Evolutionary conservation across 2,797 vertebrate genomes (phyloP), one percentile per base, ranked within the genome.

Genomic region (Rhinogobio ventralis): DNA sequence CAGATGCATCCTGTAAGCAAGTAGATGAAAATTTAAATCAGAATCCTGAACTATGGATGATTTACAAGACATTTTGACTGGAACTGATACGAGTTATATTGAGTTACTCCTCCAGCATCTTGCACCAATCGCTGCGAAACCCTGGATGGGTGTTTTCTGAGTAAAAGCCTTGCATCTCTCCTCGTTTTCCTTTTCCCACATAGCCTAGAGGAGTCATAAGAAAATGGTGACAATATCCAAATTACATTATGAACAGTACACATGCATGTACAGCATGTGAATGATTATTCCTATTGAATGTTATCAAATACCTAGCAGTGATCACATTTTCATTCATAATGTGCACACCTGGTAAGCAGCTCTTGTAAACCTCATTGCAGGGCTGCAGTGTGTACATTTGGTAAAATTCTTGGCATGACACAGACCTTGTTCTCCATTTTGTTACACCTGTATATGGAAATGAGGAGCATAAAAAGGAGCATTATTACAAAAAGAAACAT

Each of bases 321-420:
- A 64, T 64, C 62, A 66, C 62, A 66, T 15, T 66, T 66, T 66
- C 28, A 66, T 66, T 13, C 13, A 28, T 66, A 66, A 66, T 66
- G 14, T 66, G 9, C 28, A 66, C 28, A 66, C 62, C 62, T 66
- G 62, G 62, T 33, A 66, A 33, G 28, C 28, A 33, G 62, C 33
- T 17, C 0, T 66, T 30, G 62, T 66, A 66, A 66, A 66, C 14
- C 2, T 33, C 28, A 66, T 66, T 33, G 62, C 55, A 57, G 20
- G 53, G 20, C 53, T 23, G 53, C 20, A 55, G 55, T 57, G 55
- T 57, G 55, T 57, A n/a, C 23, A 57, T n/a, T 10, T 57, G 8
- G 55, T 10, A 57, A 11, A n/a, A 57, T 57, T 57, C 3, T n/a
- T 57, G 55, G 23, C 9, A 57, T 57, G 55, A 11, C 55, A n/a